phyloP scores from a whole-genome alignment of 2,888 invertebrate species.

The Chloromyia formosa region DNA sequence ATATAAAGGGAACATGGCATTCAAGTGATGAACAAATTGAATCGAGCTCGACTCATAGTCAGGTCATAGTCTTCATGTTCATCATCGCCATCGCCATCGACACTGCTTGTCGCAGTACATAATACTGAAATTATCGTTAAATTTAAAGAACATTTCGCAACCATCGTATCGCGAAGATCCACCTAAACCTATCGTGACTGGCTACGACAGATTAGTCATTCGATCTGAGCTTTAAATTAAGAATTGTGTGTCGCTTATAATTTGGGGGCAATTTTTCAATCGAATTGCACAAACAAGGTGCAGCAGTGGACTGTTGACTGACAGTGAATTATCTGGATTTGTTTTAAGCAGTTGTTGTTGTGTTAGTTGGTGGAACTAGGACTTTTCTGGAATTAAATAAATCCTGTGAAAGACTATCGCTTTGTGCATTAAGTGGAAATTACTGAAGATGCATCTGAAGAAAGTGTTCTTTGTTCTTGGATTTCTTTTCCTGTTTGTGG shows the following conservation, averaged over 20 bases:
- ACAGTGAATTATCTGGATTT: background rate
- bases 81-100: background rate
- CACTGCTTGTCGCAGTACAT: background rate
- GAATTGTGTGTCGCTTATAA: too few species aligned
- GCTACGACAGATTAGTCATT: too few species aligned
- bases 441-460: background rate
- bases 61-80: conserved; percentile 18
- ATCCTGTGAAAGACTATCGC: too few species aligned
- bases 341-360: too few species aligned
- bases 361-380: too few species aligned
- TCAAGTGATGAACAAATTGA: conserved; percentile 47
- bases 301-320: background rate
- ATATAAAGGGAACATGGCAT: conserved; percentile 47
- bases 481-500: conserved; percentile 51
- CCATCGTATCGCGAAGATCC: conserved; percentile 9
- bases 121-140: too few species aligned
- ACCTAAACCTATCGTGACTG: too few species aligned
- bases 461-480: background rate
- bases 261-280: background rate
- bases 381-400: too few species aligned
- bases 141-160: conserved; percentile 7
- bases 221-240: too few species aligned
- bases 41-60: conserved; percentile 42
- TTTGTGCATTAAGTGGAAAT: background rate
- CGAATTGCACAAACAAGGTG: background rate